Evolutionary conservation across 2,797 vertebrate genomes (phyloP), one percentile per base, ranked within the genome.

Genomic region (Erpetoichthys calabaricus): DNA sequence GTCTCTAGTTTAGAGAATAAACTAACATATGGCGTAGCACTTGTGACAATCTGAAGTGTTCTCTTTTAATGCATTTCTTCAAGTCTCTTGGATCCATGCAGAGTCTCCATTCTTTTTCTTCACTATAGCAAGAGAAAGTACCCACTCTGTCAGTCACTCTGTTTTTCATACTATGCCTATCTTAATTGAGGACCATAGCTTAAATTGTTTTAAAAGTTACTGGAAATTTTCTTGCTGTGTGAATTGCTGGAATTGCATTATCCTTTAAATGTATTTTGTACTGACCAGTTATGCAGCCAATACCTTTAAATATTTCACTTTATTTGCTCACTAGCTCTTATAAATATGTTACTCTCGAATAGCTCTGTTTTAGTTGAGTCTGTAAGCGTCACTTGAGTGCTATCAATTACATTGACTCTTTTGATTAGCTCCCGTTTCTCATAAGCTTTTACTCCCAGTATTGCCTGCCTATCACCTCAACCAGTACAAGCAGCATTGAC

Each of bases 221-320:
- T 43, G 58, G 53, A 46, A 65, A 58, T 45, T 46, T 65, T 42
- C 58, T 62, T 55, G 56, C 56, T 6, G 47, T 51, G 25, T 60
- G 59, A 42, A 60, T 59, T 3, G 59, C 57, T 3, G 46, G 57
- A 25, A 50, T 51, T 57, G 60, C 54, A 57, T 51, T 59, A 42
- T 62, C 57, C 8, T 55, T 59, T 3, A 62, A 44, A 47, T 52
- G 46, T 9, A 56, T 59, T 44, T 59, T 59, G 8, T 63, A 45
- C 45, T 57, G 3, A 6, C 56, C 57, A 54, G 55, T 64, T 51
- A 62, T 25, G 4, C 4, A 2, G 2, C 57, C 49, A 56, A 58
- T 56, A 42, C 56, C 59, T 56, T 54, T 54, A 5, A 59, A 61
- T 45, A 56, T 54, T 2, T 57, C 51, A 4, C 51, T 50, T 45